A percentile compares a stretch with the other conserved stretches of the same genome.
Evolutionary conservation across 2,888 invertebrate species (phyloP).

Genomic region (Drosophila rubida): DNA sequence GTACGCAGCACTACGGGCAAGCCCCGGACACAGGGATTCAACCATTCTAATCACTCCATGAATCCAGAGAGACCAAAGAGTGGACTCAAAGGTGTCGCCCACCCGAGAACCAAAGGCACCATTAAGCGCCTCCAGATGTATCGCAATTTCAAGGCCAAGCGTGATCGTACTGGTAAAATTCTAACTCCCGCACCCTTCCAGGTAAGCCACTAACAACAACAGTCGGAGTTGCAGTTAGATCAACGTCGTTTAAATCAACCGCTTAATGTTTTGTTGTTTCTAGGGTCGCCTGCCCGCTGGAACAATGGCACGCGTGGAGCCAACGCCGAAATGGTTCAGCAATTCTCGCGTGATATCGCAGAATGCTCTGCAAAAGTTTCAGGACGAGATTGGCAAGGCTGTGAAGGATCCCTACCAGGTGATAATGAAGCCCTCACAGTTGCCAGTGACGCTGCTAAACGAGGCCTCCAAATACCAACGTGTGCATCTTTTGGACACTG

Average conservation of each 20-base stretch:
- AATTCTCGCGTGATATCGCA: conserved; percentile 99
- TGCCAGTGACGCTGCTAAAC: conserved; percentile 97
- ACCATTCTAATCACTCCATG: conserved; percentile 96
- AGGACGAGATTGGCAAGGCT: conserved; percentile 97
- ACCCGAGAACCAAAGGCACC: conserved; percentile 94
- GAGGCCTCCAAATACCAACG: conserved; percentile 95
- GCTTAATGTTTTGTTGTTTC: conserved; percentile 10
- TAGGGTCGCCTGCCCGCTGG: conserved; percentile 93
- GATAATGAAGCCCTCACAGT: conserved; percentile 97
- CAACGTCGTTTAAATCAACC: neutral
- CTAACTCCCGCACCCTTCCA: conserved; percentile 98
- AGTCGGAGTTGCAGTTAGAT: neutral
- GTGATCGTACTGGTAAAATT: conserved; percentile 95
- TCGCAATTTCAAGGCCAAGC: conserved; percentile 97
- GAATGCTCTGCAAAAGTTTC: conserved; percentile 93
- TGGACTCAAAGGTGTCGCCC: conserved; percentile 93
- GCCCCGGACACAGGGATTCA: conserved; percentile 93
- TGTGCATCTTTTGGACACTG: conserved; percentile 97
- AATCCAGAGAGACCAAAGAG: conserved; percentile 94
- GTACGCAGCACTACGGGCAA: conserved; percentile 89
- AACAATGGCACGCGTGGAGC: conserved; percentile 96
- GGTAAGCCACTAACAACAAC: conserved; percentile 56
- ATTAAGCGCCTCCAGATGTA: conserved; percentile 99
- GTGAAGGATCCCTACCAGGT: conserved; percentile 98
- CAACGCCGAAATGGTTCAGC: conserved; percentile 99